phyloP scores from a whole-genome alignment of 1,140 invertebrate genomes.

The Formica selysi region DNA sequence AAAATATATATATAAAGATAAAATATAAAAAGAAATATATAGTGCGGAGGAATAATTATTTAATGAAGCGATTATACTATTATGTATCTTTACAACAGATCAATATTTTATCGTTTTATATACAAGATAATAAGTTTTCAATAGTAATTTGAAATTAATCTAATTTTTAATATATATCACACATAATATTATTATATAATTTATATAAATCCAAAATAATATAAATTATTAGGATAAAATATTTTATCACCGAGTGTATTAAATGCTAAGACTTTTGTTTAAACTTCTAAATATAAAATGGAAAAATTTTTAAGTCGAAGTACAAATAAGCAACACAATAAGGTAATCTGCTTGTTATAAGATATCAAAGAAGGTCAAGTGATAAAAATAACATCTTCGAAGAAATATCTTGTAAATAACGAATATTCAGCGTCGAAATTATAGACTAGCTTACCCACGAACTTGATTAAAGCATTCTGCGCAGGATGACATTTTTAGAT shows the following conservation, averaged over 20 bases:
- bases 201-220: too few species aligned
- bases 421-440: slow-evolving; percentile 38
- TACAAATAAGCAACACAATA: slow-evolving; percentile 8
- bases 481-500: slow-evolving; percentile 19
- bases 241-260: not conserved
- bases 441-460: slow-evolving; percentile 2
- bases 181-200: too few species aligned
- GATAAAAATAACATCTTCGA: slow-evolving; percentile 35
- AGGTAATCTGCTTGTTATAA: not conserved
- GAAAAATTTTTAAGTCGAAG: not conserved
- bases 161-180: too few species aligned
- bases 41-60: too few species aligned
- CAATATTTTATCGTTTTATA: too few species aligned
- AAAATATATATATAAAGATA: not conserved
- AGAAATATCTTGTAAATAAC: slow-evolving; percentile 24
- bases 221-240: too few species aligned
- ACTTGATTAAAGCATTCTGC: slow-evolving; percentile 43
- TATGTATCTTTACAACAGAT: too few species aligned
- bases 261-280: not conserved
- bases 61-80: too few species aligned
- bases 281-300: not conserved
- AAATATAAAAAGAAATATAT: not conserved
- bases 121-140: too few species aligned
- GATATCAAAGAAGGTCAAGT: not conserved
- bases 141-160: too few species aligned